phyloP scores from a whole-genome alignment of 1,140 invertebrate genomes.

The Oncopodura yosiiana region DNA sequence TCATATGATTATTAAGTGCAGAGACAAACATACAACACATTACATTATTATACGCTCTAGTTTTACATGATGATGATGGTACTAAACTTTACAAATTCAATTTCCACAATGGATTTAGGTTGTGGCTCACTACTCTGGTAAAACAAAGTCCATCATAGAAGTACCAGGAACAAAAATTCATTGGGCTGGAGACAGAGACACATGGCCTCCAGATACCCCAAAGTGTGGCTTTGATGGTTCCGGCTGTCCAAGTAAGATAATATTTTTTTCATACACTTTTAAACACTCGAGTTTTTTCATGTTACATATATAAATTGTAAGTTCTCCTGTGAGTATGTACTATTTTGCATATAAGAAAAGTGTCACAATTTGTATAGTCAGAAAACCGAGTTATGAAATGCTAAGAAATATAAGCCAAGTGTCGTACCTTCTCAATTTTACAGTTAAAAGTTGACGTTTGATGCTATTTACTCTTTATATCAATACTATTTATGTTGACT shows the following conservation, averaged over 20 bases:
- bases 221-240: constrained; percentile 85
- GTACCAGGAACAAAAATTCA: constrained; percentile 62
- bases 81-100: too few species aligned
- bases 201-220: constrained; percentile 71
- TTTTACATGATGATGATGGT: too few species aligned
- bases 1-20: too few species aligned
- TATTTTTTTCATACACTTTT: background rate
- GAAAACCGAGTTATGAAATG: background rate
- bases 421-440: too few species aligned
- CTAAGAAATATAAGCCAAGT: constrained; percentile 1
- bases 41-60: background rate
- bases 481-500: too few species aligned
- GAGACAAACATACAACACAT: too few species aligned
- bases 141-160: constrained; percentile 58
- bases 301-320: background rate
- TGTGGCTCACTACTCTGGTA: constrained; percentile 75
- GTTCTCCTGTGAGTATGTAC: background rate
- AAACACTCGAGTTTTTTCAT: background rate
- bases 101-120: constrained; percentile 49
- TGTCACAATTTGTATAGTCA: background rate
- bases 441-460: too few species aligned
- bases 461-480: too few species aligned
- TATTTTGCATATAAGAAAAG: too few species aligned
- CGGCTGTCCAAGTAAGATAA: constrained; percentile 54
- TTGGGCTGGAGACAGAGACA: constrained; percentile 68